These are phyloP conservation scores for Aldrovandia affinis DNA, from an alignment of 2,797 vertebrate species.

Conservation along the genomic window DNA sequence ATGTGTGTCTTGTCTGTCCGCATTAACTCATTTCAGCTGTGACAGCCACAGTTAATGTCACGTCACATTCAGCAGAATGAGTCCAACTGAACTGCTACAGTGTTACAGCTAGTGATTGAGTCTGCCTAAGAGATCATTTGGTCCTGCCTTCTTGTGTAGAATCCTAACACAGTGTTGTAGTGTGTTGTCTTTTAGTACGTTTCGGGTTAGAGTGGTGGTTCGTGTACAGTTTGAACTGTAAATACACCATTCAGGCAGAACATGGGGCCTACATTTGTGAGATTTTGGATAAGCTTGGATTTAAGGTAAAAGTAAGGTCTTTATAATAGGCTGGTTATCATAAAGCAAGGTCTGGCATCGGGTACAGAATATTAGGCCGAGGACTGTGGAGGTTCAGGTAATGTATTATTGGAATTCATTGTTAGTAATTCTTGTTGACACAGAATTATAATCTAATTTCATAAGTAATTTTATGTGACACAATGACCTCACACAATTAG, in stretches of 20 bases:
- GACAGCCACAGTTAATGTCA: not conserved
- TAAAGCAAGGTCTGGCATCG: not conserved
- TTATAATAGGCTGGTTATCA: not conserved
- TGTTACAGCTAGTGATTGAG: not conserved
- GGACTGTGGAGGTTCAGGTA: not conserved
- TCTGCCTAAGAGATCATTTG: not conserved
- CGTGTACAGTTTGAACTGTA: not conserved
- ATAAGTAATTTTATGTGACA: too few relatives aligned
- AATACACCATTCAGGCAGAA: not conserved
- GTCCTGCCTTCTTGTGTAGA: not conserved
- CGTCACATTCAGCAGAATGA: not conserved
- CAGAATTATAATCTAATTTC: too few relatives aligned
- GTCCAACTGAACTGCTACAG: not conserved
- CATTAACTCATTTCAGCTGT: constrained; percentile 3
- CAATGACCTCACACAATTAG: too few relatives aligned
- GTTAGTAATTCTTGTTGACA: too few relatives aligned
- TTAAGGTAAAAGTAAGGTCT: not conserved
- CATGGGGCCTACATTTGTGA: not conserved
- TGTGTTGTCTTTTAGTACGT: not conserved
- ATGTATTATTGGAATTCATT: not conserved
- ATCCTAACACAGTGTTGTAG: not conserved
- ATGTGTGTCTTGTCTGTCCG: not conserved
- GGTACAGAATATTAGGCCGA: not conserved
- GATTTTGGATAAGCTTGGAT: not conserved
- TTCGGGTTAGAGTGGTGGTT: not conserved